Evolutionary conservation across 2,797 vertebrate species (phyloP).

Genomic region (Ctenochaetus hawaiiensis): DNA sequence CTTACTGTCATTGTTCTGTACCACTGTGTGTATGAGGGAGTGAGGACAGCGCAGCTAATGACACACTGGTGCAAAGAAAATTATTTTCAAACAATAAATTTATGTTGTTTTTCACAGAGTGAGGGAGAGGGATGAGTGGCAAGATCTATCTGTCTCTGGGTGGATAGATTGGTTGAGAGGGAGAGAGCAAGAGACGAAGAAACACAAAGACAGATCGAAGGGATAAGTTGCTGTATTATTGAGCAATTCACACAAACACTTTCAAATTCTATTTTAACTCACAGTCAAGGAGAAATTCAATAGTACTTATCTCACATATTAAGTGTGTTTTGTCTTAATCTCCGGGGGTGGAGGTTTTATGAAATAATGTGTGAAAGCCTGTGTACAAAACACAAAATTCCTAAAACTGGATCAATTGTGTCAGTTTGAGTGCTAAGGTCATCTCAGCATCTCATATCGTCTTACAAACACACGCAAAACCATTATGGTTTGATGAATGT

Average conservation of each 20-base stretch:
- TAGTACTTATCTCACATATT: slow-evolving; percentile 43
- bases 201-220: slow-evolving; percentile 39
- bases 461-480: neutral
- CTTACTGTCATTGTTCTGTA: too few species aligned
- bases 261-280: slow-evolving; percentile 53
- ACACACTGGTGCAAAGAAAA: neutral
- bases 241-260: slow-evolving; percentile 44
- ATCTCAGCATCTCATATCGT: neutral
- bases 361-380: slow-evolving; percentile 1
- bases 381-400: neutral
- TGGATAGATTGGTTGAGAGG: neutral
- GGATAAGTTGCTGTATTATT: slow-evolving; percentile 45
- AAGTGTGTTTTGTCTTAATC: slow-evolving; percentile 22
- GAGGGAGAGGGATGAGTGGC: neutral
- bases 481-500: neutral
- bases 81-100: neutral
- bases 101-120: neutral
- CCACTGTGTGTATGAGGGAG: neutral
- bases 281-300: slow-evolving; percentile 46
- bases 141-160: neutral
- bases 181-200: neutral
- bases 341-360: neutral
- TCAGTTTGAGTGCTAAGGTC: neutral
- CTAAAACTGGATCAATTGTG: slow-evolving; percentile 1
- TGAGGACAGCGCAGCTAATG: neutral